These are phyloP conservation scores for Urosaurus nigricauda DNA, from an alignment of 2,797 vertebrate species.

Conservation along the genomic window DNA sequence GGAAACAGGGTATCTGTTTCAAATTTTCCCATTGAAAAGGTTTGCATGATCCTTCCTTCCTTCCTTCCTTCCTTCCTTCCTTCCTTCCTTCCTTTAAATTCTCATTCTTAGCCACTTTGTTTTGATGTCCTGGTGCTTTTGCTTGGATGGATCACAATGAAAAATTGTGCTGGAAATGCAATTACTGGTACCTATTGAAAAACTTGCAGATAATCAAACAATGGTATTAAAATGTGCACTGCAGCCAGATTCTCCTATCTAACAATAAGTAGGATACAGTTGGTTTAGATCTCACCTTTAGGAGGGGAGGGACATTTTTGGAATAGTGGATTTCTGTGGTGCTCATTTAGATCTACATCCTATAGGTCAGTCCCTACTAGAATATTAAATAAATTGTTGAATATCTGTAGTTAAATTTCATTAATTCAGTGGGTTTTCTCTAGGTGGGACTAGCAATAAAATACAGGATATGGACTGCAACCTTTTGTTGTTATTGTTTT, in stretches of 20 bases:
- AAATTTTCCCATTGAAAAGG: not conserved
- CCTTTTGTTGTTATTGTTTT: not conserved
- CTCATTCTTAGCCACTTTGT: not conserved
- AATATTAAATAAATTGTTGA: too few relatives aligned
- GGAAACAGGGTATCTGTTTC: not conserved
- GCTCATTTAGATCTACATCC: not conserved
- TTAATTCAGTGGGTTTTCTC: too few relatives aligned
- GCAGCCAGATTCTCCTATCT: not conserved
- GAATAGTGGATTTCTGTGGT: not conserved
- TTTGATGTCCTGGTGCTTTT: not conserved
- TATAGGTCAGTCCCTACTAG: too few relatives aligned
- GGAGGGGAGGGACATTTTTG: not conserved
- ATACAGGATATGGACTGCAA: too few relatives aligned
- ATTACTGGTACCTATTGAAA: not conserved
- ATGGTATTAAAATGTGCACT: not conserved
- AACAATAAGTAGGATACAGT: not conserved
- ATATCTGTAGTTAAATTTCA: too few relatives aligned
- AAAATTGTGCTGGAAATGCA: not conserved
- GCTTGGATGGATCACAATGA: not conserved
- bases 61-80: not conserved
- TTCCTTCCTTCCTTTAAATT: not conserved
- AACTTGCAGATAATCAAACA: not conserved
- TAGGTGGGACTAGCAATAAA: too few relatives aligned
- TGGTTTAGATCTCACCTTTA: not conserved
- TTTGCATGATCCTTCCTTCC: not conserved